Conservation (phyloP, 2,888 invertebrate genomes). For the Trichopoda pennipes region DNA sequence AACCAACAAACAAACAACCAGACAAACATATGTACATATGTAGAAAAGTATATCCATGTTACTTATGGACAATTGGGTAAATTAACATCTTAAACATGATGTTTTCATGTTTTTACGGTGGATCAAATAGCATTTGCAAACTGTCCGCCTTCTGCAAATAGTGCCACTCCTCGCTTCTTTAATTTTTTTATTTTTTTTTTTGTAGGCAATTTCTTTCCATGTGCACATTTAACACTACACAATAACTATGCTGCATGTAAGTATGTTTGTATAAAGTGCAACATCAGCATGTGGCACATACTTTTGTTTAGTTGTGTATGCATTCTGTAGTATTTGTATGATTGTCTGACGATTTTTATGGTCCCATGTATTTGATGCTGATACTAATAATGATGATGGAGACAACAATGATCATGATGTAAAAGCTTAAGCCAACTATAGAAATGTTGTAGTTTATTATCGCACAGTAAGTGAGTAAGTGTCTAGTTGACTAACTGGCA, state of each 20-base stretch:
- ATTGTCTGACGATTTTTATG: conserved; percentile 35
- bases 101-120: conserved; percentile 63
- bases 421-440: not conserved
- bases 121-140: conserved; percentile 64
- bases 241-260: not conserved
- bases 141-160: conserved; percentile 68
- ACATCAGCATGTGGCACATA: conserved; percentile 53
- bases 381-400: conserved; percentile 19
- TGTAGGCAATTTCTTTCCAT: conserved; percentile 30
- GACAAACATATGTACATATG: not conserved
- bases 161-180: conserved; percentile 62
- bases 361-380: conserved; percentile 56
- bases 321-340: conserved; percentile 30
- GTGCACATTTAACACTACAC: conserved; percentile 16
- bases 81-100: conserved; percentile 67
- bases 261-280: conserved; percentile 22
- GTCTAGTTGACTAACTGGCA: conserved; percentile 47
- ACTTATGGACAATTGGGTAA: conserved; percentile 53
- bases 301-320: conserved; percentile 16
- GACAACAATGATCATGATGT: conserved; percentile 22
- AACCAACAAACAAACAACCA: not conserved
- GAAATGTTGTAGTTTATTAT: conserved; percentile 62
- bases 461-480: conserved; percentile 48
- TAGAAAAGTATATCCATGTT: conserved; percentile 5
- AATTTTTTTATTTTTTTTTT: not conserved